Evolutionary conservation across 2,797 vertebrate genomes (phyloP), one percentile per base, ranked within the genome.

Genomic region (Emydoidea blandingii): DNA sequence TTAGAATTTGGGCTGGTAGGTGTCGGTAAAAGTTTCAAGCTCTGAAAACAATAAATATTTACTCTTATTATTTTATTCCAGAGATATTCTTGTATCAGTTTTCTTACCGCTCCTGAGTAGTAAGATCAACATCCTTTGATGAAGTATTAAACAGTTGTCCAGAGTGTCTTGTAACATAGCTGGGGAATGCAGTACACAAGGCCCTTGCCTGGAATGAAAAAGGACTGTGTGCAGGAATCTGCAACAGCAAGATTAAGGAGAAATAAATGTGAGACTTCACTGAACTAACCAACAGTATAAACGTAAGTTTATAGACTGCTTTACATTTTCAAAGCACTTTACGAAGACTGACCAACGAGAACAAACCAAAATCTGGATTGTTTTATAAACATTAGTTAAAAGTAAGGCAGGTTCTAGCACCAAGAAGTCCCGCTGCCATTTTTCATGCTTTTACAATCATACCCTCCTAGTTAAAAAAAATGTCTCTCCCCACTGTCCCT

Each of bases 141-240:
- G 97, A 98, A 1, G 97, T 97, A 16, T 85, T 93, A 92, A 98
- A 97, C 84, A 93, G 94, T 89, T 98, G 98, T 97, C 98, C 98
- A 31, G 98, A 87, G 93, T 98, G 97, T 89, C 95, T 96, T 91
- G 98, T 94, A 95, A 98, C 96, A 57, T 98, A 98, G 85, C 97
- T 97, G 31, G 99, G 98, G 93, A 98, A 98, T 19, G 96, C 92
- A 96, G 97, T 98, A 98, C 62, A 97, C 92, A 92, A 97, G 98
- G 44, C 16, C 52, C 85, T 96, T 27, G 27, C 57, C 93, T 98
- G 19, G 90, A 99, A 99, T 76, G 93, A 98, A 94, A 98, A 95
- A 56, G 98, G 80, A 91, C 27, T 91, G 9, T n/a, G 12, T 3
- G 95, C 50, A 8, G 97, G 96, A 94, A 90, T 52, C 98, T 98